phyloP scores from a whole-genome alignment of 1,140 invertebrate species.

The Pseudomyrmex sp. region DNA sequence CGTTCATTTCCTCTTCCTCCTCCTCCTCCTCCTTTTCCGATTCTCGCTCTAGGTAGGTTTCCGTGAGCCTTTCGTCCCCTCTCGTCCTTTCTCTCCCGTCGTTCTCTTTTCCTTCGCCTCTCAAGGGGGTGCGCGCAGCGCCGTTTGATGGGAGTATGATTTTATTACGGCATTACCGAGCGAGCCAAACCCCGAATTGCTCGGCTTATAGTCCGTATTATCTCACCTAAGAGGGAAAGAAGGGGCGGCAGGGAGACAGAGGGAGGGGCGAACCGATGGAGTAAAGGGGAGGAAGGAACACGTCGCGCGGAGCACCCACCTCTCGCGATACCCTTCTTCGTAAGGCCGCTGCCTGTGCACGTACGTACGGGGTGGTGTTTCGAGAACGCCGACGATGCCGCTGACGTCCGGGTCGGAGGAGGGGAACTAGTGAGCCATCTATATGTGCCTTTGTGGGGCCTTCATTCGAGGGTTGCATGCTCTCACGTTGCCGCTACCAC shows the following conservation, averaged over 20 bases:
- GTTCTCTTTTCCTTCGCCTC: constrained; percentile 59
- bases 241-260: constrained; percentile 24
- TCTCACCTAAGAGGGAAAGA: constrained; percentile 79
- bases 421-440: constrained; percentile 60
- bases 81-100: constrained; percentile 57
- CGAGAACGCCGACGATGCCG: constrained; percentile 55
- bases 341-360: constrained; percentile 63
- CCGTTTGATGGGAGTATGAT: constrained; percentile 85
- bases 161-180: constrained; percentile 85
- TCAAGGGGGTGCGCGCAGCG: constrained; percentile 80
- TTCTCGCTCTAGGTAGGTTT: constrained; percentile 17
- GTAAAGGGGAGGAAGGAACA: constrained; percentile 13
- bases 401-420: constrained; percentile 24
- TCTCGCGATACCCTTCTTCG: constrained; percentile 50
- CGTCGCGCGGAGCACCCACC: constrained; percentile 58
- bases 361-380: constrained; percentile 68
- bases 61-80: constrained; percentile 41
- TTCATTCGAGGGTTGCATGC: constrained; percentile 81
- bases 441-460: constrained; percentile 76
- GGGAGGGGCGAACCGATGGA: constrained; percentile 27
- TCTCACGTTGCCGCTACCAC: constrained; percentile 68
- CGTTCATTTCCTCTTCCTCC: not conserved
- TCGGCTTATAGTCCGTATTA: constrained; percentile 85
- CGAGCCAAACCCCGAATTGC: constrained; percentile 84
- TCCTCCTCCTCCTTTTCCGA: not conserved